Evolutionary conservation across 2,797 vertebrate species (phyloP), one percentile per base, ranked within the genome.

Genomic region (Propithecus deckenii): DNA sequence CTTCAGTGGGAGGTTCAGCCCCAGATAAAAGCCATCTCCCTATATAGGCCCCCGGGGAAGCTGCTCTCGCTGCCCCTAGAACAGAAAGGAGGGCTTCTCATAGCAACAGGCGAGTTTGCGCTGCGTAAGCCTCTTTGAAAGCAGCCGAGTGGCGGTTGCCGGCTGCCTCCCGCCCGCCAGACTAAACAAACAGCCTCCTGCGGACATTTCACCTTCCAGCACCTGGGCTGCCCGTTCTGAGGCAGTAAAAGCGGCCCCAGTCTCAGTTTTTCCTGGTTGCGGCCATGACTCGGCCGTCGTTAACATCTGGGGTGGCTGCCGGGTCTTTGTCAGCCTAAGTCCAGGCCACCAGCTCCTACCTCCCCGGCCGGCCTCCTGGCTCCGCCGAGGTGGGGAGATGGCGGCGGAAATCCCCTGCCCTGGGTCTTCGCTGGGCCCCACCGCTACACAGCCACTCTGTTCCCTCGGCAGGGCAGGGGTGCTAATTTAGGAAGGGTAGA

Each of bases 111-210:
- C 92, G 25, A 48, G 67, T 81, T 48, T 48, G 89, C 20, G 50
- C 59, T 43, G n/a, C n/a, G 1, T 74, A 93, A 89, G 79, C 69
- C 4, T 55, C 95, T 97, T 97, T 96, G 84, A 97, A 96, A 96
- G 94, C 89, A 11, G 50, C 41, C 5, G 15, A 91, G 65, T 69
- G 92, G 96, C 94, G 96, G 74, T 67, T 88, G 89, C 76, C 3
- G 78, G 85, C 85, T 72, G 94, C 83, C 86, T 94, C 69, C 55
- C 4, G 65, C 89, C 94, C 0, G 67, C 96, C 97, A 98, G 97
- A 98, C 98, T 98, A 98, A 97, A 98, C 97, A 98, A 98, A 98
- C 97, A 97, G 94, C 86, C 55, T 86, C 97, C 76, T 3, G 50
- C 5, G 79, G 96, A 95, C 95, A 96, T 98, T 96, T 96, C 97